Base-by-base conservation (phyloP, 2,113 vertebrate species). In the Paradoxurus hermaphroditus region DNA sequence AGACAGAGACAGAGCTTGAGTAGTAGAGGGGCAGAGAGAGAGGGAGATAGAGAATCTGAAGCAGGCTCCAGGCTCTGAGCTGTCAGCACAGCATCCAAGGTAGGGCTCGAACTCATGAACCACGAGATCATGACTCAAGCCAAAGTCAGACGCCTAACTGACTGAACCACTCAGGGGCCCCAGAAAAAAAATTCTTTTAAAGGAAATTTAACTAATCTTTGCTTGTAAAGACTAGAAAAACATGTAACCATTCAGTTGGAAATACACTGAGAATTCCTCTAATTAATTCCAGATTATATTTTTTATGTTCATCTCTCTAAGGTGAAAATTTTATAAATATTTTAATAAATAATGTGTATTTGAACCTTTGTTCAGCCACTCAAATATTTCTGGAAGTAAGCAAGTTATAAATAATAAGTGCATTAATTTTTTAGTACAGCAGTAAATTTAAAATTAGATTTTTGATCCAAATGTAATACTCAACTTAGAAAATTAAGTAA, bases 141-240 rank as follows among this genome's bases (percentile, higher is more conserved):
- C 8, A 8, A 59, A 59, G 56, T 59, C 56, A 23, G 56, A 59
- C 18, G 21, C 56, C 56, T 59, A 59, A 59, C 53, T 19, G 18
- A 56, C 56, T 59, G 56, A 59, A 21, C 56, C 56, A 59, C 56
- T 7, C 7, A 59, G 56, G 56, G 1, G 21, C 7, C 56, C 56
- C 8, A 59, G 21, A 23, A 59, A 59, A 59, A 23, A 59, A 21
- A 23, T 23, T 59, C 3, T 23, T 56, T 59, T 59, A 87, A 77
- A 75, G 29, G 59, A 95, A 94, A 95, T 93, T 77, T 91, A 97
- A 90, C 82, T 89, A 96, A 91, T 39, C 18, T 63, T 7, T 82
- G 14, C 39, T 79, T 93, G 14, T 56, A 78, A 95, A 94, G 25
- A 8, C 31, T 89, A 70, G n/a, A 78, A 65, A 93, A 16, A 75